These are phyloP conservation scores for Manis pentadactyla DNA, from an alignment of 2,797 vertebrate genomes.

Conservation along the genomic window DNA sequence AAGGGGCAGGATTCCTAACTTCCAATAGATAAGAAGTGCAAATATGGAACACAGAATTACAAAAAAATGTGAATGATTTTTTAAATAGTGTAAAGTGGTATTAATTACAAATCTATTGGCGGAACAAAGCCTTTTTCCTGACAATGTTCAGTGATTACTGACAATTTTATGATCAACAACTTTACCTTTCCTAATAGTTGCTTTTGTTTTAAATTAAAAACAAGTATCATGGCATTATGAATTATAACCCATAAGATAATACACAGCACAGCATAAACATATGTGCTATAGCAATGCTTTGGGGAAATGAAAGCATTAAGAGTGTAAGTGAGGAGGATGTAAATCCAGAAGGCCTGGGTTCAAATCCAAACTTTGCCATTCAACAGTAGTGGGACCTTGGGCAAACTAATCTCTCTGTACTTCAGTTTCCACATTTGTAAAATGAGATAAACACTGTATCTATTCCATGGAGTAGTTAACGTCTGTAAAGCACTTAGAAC, in stretches of 20 bases:
- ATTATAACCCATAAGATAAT: slow-evolving; percentile 32
- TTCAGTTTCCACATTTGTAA: not conserved
- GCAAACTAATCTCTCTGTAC: not conserved
- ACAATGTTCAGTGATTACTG: slow-evolving; percentile 5
- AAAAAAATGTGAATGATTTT: slow-evolving; percentile 31
- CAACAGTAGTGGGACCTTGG: not conserved
- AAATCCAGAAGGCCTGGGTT: not conserved
- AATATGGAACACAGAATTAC: slow-evolving; percentile 10
- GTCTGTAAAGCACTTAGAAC: slow-evolving; percentile 20
- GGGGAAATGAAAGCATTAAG: slow-evolving; percentile 47
- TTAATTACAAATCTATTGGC: not conserved
- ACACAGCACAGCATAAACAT: not conserved
- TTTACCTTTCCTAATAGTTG: not conserved
- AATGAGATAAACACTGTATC: not conserved
- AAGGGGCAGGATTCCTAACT: not conserved
- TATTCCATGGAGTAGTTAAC: not conserved
- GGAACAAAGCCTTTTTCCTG: not conserved
- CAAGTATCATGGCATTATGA: not conserved
- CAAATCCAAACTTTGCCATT: not conserved
- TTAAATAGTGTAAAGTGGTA: not conserved
- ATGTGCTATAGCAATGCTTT: not conserved
- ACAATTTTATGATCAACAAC: slow-evolving; percentile 2
- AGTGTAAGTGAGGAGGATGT: not conserved
- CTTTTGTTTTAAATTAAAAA: slow-evolving; percentile 43
- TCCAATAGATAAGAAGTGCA: not conserved